Conservation (phyloP, 2,113 vertebrate genomes). For the Centropristis striata region DNA sequence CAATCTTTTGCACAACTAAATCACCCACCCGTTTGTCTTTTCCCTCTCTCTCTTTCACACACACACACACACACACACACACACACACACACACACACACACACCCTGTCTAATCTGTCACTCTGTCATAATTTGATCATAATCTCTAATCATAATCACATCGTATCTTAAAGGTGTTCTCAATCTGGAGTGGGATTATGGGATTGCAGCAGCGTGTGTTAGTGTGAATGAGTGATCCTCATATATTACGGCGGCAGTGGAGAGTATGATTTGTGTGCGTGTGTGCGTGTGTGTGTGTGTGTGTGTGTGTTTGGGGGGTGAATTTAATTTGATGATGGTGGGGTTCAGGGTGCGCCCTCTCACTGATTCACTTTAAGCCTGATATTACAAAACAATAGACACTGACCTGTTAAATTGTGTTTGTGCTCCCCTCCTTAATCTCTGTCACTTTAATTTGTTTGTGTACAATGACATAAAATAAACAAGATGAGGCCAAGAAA, state of each 20-base stretch:
- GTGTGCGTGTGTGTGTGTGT: constrained; percentile 17
- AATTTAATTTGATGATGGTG: constrained; percentile 80
- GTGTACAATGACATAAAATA: constrained; percentile 21
- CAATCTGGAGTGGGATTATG: constrained; percentile 86
- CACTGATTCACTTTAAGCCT: constrained; percentile 66
- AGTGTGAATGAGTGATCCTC: constrained; percentile 67
- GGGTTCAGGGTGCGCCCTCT: constrained; percentile 21
- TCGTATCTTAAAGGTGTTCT: constrained; percentile 87
- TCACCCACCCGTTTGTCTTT: too few species aligned
- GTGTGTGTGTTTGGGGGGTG: constrained; percentile 24
- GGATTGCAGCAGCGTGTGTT: constrained; percentile 76
- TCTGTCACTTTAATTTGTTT: constrained; percentile 71
- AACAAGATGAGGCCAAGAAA: constrained; percentile 24
- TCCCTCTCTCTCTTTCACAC: constrained; percentile 14
- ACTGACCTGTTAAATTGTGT: constrained; percentile 67
- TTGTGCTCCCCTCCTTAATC: constrained; percentile 51
- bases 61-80: constrained; percentile 24
- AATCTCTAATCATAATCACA: constrained; percentile 82
- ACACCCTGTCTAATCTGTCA: constrained; percentile 70
- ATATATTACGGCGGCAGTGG: constrained; percentile 45
- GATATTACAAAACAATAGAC: constrained; percentile 62
- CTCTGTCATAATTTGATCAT: constrained; percentile 79
- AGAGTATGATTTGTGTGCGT: too few species aligned
- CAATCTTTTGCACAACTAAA: too few species aligned
- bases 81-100: constrained; percentile 30